phyloP scores from a whole-genome alignment of 2,888 invertebrate genomes.

The Hoplodrina ambigua region DNA sequence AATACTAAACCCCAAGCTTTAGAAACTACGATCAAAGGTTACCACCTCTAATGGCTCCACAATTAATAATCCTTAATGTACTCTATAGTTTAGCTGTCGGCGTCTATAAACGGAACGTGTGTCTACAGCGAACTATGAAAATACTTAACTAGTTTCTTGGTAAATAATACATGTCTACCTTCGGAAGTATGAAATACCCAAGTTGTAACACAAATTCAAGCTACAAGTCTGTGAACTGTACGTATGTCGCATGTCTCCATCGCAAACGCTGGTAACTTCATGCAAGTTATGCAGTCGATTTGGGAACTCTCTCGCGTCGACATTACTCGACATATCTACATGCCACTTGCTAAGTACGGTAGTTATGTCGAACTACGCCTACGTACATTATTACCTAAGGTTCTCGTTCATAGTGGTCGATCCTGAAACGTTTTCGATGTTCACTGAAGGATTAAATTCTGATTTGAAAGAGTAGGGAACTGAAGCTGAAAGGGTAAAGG shows the following conservation, averaged over 20 bases:
- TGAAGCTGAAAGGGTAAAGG: background rate
- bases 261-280: conserved; percentile 70
- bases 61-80: conserved; percentile 49
- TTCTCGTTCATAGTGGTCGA: conserved; percentile 37
- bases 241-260: conserved; percentile 61
- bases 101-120: conserved; percentile 32
- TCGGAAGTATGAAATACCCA: conserved; percentile 47
- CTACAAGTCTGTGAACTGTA: conserved; percentile 52
- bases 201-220: conserved; percentile 63
- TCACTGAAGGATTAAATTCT: conserved; percentile 30
- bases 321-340: conserved; percentile 53
- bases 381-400: conserved; percentile 35
- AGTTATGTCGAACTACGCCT: conserved; percentile 22
- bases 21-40: conserved; percentile 50
- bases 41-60: conserved; percentile 41
- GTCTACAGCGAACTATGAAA: conserved; percentile 32
- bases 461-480: conserved; percentile 14
- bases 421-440: conserved; percentile 32
- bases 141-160: conserved; percentile 34
- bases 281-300: conserved; percentile 80
- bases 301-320: conserved; percentile 75
- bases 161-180: conserved; percentile 53
- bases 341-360: conserved; percentile 26
- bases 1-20: conserved; percentile 32
- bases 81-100: conserved; percentile 39